These are phyloP conservation scores for Geopemphigus sp. DNA, from an alignment of 1,140 invertebrate genomes.

Conservation along the genomic window DNA sequence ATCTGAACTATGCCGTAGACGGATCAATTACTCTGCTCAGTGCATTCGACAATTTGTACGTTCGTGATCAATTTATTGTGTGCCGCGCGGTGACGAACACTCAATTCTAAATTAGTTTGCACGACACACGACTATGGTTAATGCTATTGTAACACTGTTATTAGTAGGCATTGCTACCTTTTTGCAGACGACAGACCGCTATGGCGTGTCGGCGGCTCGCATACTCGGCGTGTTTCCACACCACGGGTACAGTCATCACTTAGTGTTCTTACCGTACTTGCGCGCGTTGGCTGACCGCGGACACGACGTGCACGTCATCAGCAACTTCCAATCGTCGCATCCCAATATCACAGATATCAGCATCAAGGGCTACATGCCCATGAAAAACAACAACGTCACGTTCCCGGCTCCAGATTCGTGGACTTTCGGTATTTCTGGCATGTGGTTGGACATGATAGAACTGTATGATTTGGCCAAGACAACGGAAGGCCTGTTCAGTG, in stretches of 20 bases:
- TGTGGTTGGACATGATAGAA: background rate
- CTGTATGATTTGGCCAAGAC: background rate
- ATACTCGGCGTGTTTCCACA: slow-evolving; percentile 55
- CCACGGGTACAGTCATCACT: slow-evolving; percentile 55
- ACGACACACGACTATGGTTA: background rate
- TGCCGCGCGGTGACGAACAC: background rate
- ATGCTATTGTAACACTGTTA: too few species aligned
- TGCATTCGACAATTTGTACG: background rate
- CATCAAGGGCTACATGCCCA: slow-evolving; percentile 31
- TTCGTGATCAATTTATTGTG: background rate
- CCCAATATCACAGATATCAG: slow-evolving; percentile 60
- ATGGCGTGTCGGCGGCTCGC: background rate
- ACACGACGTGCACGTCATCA: slow-evolving; percentile 54
- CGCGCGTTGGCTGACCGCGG: slow-evolving; percentile 53
- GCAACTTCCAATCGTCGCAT: slow-evolving; percentile 56
- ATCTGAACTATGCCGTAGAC: background rate
- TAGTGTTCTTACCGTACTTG: slow-evolving; percentile 54
- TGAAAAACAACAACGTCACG: slow-evolving; percentile 29
- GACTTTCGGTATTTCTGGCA: background rate
- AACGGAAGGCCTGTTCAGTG: background rate
- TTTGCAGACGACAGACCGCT: background rate
- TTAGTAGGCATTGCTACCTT: background rate
- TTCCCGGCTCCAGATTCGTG: background rate
- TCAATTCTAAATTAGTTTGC: background rate
- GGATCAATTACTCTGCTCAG: background rate